Evolutionary conservation across 1,140 invertebrate species (phyloP), one percentile per base, ranked within the genome.

Genomic region (Asobara japonica): DNA sequence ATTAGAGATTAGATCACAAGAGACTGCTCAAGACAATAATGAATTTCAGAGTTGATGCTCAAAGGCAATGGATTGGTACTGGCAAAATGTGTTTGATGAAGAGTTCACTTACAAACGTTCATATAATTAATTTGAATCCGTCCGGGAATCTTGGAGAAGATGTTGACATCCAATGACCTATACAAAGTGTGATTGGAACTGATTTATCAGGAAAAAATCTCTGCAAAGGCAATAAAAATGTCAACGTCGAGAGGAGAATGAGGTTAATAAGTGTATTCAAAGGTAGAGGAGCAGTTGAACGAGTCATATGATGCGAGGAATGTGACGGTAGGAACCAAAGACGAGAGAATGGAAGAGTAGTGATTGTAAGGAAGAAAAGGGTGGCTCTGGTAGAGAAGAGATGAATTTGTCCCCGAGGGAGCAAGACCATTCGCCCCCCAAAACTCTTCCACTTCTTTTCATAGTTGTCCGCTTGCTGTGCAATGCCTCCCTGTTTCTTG

Each of bases 371-470:
- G 22, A 56, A 56, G 22, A 56, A 56, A 56, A n/a, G n/a, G n/a
- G n/a, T n/a, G n/a, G 51, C 51, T 7, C 18, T 16, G 41, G 41
- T 45, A 27, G 25, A 56, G 22, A 18, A 56, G 22, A 56, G 22
- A 56, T 56, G 51, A 56, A 56, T 56, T 56, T 22, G 22, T 56
- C 20, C 51, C 51, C 51, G 51, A 56, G 51, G 51, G 51, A 56
- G 51, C 13, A 56, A 56, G 51, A 56, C 51, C 51, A 22, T 56
- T 56, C 18, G 51, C 51, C 51, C n/a, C n/a, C 41, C 51, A 56
- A 56, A 56, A 56, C 51, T 56, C 51, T 25, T 56, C 51, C 51
- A 56, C 51, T 56, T 56, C 41, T 45, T 56, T 56, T 27, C 22
- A 27, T 56, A 56, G 20, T 56, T 56, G 51, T 56, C 51, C 51